Evolutionary conservation across 2,113 vertebrate genomes (phyloP), one percentile per base, ranked within the genome.

Genomic region (Thamnaconus septentrionalis): DNA sequence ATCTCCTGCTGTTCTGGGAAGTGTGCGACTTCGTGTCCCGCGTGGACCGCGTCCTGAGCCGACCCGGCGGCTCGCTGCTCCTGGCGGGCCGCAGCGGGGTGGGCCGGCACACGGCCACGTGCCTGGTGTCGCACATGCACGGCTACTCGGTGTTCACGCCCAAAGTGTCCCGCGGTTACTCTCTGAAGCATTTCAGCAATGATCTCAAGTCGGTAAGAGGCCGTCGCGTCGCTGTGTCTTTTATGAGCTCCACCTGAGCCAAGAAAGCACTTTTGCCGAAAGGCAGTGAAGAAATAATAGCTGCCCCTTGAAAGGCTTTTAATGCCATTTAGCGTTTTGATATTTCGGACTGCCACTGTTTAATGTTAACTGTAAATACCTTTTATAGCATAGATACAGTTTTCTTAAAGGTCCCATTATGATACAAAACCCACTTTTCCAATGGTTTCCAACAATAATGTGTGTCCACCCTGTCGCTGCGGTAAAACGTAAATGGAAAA

Each of bases 51-150:
- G 95, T 98, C 11, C 88, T 99, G 11, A 96, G 94, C 76, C 92
- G 92, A 73, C 96, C 96, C 4, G 94, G 96, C 49, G 97, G 97
- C 4, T 98, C 96, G 0, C 91, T 98, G 76, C 93, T 99, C 2
- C 76, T 99, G 78, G 96, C 97, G 1, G 97, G 97, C 3, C 92
- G 92, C 6, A 96, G 96, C 39, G 97, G 97, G 9, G 94, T 98
- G 3, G 97, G 97, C 6, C 95, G 97, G 42, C 93, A 95, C 53
- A 96, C 95, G 0, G 84, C 92, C 71, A 93, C 95, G 0, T 94
- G 90, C 40, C 84, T 99, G 51, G 95, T 98, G 77, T 93, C 94
- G 55, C 96, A 98, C 65, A 98, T 98, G 97, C 96, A 98, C 0
- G 93, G 94, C 55, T 94, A 94, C 47, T 69, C 90, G 4, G 69